Evolutionary conservation across 2,113 vertebrate species (phyloP), one percentile per base, ranked within the genome.

Genomic region (Caranx ignobilis): DNA sequence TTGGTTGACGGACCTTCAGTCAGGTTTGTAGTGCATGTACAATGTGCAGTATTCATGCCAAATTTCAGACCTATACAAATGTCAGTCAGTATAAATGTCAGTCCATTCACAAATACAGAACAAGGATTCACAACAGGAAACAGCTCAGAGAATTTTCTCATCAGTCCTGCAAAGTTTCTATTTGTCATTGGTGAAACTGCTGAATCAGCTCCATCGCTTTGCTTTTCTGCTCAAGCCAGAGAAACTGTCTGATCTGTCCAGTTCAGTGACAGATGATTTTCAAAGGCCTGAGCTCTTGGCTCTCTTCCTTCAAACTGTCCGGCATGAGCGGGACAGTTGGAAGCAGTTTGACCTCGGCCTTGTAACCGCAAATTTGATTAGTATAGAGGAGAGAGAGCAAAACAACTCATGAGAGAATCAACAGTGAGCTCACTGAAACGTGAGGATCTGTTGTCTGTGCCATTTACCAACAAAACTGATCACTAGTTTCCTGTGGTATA

Each of bases 271-370:
- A 3, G 48, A 45, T 32, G 68, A 70, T 47, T 73, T 71, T 65
- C 47, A 63, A 74, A 82, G 62, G 55, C 26, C 32, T 26, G n/a
- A 41, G 64, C 52, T 57, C 62, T 56, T 45, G n/a, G n/a, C n/a
- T n/a, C n/a, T n/a, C n/a, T n/a, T n/a, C n/a, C n/a, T n/a, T n/a
- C n/a, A n/a, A n/a, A n/a, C n/a, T n/a, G n/a, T n/a, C n/a, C n/a
- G n/a, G 47, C 75, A 79, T 60, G 72, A 64, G 32, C 13, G 50
- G 47, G 76, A 68, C 41, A 62, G 41, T 77, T 63, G 32, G 52
- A 79, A 70, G 74, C 54, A 21, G 57, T 85, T 77, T 82, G 79
- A 79, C 81, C 74, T 77, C 82, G 79, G 63, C 45, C 56, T 63
- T 82, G 67, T 62, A 57, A 35, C 52, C 60, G 50, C 56, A 64